Base-by-base conservation (phyloP, 92 coral and sea anemone species). In the Isaurus tuberculatus region DNA sequence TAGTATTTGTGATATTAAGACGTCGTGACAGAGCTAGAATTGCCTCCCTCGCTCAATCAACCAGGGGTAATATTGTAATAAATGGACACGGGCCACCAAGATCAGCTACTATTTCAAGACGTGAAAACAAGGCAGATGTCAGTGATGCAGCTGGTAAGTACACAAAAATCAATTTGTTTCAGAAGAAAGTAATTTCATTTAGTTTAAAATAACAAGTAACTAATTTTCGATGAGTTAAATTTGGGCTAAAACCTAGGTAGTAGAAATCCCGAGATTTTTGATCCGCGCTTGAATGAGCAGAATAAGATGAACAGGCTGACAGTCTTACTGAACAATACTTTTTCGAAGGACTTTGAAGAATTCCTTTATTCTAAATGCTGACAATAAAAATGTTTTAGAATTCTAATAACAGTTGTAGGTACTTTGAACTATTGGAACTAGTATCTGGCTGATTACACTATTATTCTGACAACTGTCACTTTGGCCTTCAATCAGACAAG, bases 1-100 rank as follows among this genome's bases (percentile, higher is more conserved):
- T 93, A 13, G 77, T 95, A 26, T 83, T 94, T 86, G 46, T 79
- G n/a, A 78, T 95, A 79, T 79, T 93, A 72, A 84, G 95, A 36
- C 73, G 92, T n/a, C 84, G 87, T 70, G 92, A 89, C 72, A 79
- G 89, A 51, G 83, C 83, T 27, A 66, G 84, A 27, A 46, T 80
- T 2, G 81, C 66, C 16, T 75, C 81, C 31, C 68, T 75, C 17
- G 81, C 48, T 65, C 81, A 53, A 48, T n/a, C 81, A 17, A 67
- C 65, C 29, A 75, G 81, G 46, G 66, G 22, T 19, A 32, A 75
- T 27, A 34, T 31, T 1, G 49, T 53, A 4, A 75, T 75, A 42
- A 75, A 75, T 32, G 81, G 81, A 1, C 19, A 58, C 33, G 81
- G 81, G 8, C 81, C 81, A 4, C 81, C 68, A 31, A 66, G 49